Base-by-base conservation (phyloP, 2,888 invertebrate genomes). In the Ectropis crepuscularia region DNA sequence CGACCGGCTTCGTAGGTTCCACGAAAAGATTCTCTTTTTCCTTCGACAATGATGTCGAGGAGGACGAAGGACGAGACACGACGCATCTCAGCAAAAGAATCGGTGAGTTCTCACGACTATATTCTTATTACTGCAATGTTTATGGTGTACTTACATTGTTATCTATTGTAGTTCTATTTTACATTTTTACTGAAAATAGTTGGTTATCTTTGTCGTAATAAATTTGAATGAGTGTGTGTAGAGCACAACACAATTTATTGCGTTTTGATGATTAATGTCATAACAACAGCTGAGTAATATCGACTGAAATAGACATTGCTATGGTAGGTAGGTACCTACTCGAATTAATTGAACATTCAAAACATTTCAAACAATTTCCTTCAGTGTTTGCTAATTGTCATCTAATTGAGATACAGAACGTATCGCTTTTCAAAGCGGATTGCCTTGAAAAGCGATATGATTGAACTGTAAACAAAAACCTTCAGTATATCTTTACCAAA, bases 21-120 rank as follows among this genome's bases (percentile, higher is more conserved):
- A 93, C 93, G 46, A 92, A 89, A 75, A 91, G 70, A 72, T 93
- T 93, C 72, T 93, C 93, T 2, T 93, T 93, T 73, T 92, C 93
- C 57, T 93, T 93, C 77, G 93, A 93, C 71, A 79, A 87, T 11
- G 91, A 93, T 62, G 81, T 92, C 0, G 93, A 92, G 50, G 89
- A 88, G 28, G 91, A 90, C 16, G 86, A 87, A 88, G 37, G 91
- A 90, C 37, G 86, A 87, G 5, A 66, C 47, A 88, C 89, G 2
- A 87, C 89, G 7, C 89, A 78, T 61, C 78, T 89, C 38, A 89
- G 77, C 71, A 87, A 88, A 65, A 80, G 92, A 62, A 86, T 85
- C 74, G 91, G 92, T 92, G 53, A 82, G 90, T 87, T 4, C 16
- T 1, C 16, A 4, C 16, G 16, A 28, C 2, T 50, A 50, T 7